Conservation (phyloP, 2,113 vertebrate species). For the Datnioides undecimradiatus region DNA sequence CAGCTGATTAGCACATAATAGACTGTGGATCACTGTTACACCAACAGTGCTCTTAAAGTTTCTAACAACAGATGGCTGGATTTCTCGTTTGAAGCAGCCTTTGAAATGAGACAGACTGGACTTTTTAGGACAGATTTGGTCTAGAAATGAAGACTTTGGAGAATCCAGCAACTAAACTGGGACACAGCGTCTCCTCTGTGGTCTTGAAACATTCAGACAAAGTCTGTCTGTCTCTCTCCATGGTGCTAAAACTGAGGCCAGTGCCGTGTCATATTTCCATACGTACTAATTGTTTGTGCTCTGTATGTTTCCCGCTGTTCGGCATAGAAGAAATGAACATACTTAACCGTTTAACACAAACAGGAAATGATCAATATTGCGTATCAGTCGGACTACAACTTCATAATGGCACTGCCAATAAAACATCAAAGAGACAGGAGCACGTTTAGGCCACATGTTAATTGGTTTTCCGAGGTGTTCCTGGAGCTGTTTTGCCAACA, state of each 20-base stretch:
- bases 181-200: constrained; percentile 14
- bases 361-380: background rate
- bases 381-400: background rate
- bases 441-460: background rate
- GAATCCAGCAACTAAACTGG: constrained; percentile 37
- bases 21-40: background rate
- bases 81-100: background rate
- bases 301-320: background rate
- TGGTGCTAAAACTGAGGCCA: constrained; percentile 11
- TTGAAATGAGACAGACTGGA: constrained; percentile 13
- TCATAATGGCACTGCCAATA: background rate
- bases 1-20: background rate
- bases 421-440: background rate
- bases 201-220: constrained; percentile 52
- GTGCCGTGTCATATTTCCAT: constrained; percentile 16
- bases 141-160: constrained; percentile 37
- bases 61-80: background rate
- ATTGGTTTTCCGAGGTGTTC: background rate
- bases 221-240: background rate
- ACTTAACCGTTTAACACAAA: background rate
- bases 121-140: constrained; percentile 21
- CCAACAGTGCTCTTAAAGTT: background rate
- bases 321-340: background rate
- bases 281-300: background rate
- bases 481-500: background rate